These are phyloP conservation scores for Benitochromis conjunctus DNA, from an alignment of 2,113 vertebrate species.

Conservation along the genomic window DNA sequence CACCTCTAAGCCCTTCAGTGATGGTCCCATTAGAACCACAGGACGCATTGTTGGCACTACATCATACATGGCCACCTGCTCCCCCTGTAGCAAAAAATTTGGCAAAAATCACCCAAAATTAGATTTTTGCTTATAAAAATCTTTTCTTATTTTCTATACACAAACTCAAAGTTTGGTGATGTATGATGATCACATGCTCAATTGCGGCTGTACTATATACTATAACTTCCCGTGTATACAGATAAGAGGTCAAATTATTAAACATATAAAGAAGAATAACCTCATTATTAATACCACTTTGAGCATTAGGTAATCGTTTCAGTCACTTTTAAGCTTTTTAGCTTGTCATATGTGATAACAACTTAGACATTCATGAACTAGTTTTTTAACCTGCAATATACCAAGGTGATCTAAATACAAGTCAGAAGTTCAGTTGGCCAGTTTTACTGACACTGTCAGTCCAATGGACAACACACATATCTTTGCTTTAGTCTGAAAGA, in stretches of 20 bases:
- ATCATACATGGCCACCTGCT: conserved; percentile 93
- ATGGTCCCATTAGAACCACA: conserved; percentile 97
- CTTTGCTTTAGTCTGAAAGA: background rate
- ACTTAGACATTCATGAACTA: background rate
- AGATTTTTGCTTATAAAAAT: background rate
- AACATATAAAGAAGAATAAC: background rate
- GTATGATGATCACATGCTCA: background rate
- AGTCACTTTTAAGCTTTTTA: background rate
- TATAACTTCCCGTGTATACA: too few species aligned
- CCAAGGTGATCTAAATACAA: background rate
- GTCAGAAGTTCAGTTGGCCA: background rate
- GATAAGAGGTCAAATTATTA: background rate
- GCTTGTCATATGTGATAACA: background rate
- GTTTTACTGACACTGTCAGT: background rate
- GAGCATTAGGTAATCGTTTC: background rate
- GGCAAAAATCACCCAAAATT: background rate
- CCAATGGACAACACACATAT: background rate
- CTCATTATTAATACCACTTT: background rate
- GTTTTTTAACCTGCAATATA: background rate
- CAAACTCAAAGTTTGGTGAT: background rate
- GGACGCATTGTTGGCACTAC: conserved; percentile 99
- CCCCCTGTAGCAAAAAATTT: conserved; percentile 76
- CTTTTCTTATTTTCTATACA: background rate
- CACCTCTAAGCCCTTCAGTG: conserved; percentile 97
- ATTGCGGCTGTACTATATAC: background rate